Base-by-base conservation (phyloP, 2,113 vertebrate genomes). In the Crotophaga sulcirostris region DNA sequence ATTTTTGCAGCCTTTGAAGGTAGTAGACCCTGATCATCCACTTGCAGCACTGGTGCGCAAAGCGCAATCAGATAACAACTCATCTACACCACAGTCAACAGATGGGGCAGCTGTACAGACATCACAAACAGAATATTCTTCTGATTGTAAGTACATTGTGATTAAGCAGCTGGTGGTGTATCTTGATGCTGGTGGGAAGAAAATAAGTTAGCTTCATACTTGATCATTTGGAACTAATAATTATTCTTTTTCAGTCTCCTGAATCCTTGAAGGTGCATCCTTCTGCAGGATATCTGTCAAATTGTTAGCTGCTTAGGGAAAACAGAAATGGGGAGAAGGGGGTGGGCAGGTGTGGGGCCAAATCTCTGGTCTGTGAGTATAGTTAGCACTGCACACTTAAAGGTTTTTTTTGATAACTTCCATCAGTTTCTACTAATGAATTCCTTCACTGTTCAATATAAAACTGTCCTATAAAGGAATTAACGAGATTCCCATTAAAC, bases 1-100 rank as follows among this genome's bases (percentile, higher is more conserved):
- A 63, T 92, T 7, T 89, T 86, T 89, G 34, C 90, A 99, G 99
- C 99, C 99, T 91, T 95, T 99, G 69, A 99, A 98, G 93, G 99
- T 99, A 16, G 99, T 99, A 87, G 99, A 99, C 86, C 99, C 99
- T 3, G 99, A 99, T 97, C 99, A 99, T 82, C 99, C 99, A 1
- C 97, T 99, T 40, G 99, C 99, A 55, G 99, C 97, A 1, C 98
- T 99, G 58, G 99, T 99, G 66, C 98, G 98, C 36, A 99, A 99
- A 98, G 99, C 98, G 3, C 97, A 98, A 59, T 98, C 98, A 38
- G 99, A 99, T 93, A 98, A 98, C 58, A 99, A 98, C 16, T 96
- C 98, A 0, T 97, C 96, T 14, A 13, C 98, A 3, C 90, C 97
- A 2, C 97, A 97, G n/a, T 94, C 98, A 13, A 93, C 98, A 47